Percentiles rank a stretch among this genome's conserved stretches.
phyloP scores from a whole-genome alignment of 1,140 invertebrate species.

The Teleogryllus occipitalis region DNA sequence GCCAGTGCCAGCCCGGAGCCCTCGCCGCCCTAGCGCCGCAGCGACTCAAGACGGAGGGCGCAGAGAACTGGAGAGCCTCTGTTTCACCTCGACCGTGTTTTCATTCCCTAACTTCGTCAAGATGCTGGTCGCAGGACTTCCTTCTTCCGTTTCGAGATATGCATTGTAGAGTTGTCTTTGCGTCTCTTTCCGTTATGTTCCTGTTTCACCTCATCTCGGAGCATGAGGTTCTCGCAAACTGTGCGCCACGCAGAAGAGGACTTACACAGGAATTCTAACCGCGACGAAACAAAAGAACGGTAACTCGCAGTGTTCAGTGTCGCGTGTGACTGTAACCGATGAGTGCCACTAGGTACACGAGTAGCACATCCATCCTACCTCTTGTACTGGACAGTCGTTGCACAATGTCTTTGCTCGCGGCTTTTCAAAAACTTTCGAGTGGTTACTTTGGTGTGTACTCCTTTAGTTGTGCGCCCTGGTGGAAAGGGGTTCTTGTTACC shows the following conservation, averaged over 20 bases:
- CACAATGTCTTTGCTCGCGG: no score
- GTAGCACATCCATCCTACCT: background rate
- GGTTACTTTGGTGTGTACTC: no score
- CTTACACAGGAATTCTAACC: background rate
- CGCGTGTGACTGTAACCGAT: background rate
- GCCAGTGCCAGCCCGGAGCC: background rate
- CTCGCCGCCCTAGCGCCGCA: background rate
- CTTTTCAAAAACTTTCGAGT: no score
- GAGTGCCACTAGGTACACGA: background rate
- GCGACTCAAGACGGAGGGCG: no score
- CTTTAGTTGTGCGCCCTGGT: no score
- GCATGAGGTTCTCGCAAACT: background rate
- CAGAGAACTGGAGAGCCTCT: background rate
- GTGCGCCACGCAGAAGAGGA: background rate
- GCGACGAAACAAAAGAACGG: background rate
- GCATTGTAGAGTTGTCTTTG: background rate
- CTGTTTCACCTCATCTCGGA: background rate
- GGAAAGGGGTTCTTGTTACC: no score
- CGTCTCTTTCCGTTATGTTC: background rate
- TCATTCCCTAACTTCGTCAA: background rate
- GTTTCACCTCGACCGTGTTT: background rate
- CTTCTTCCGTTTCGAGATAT: no score
- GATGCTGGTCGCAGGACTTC: background rate
- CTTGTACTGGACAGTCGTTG: no score
- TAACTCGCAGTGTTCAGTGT: background rate